Evolutionary conservation across 2,113 vertebrate genomes (phyloP).

Genomic region (Balaeniceps rex): DNA sequence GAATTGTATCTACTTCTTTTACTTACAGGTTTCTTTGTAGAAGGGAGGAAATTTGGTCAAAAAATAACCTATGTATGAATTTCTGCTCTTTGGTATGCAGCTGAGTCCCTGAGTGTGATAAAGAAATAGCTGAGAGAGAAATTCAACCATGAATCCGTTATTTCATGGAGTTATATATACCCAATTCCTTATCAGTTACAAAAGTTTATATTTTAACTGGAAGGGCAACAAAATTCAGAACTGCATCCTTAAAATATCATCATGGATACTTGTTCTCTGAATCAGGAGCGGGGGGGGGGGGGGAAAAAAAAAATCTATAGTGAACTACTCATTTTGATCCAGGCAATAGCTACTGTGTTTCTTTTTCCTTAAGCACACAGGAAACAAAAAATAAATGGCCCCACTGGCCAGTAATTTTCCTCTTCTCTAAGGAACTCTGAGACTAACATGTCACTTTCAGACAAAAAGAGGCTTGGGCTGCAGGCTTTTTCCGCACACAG

Average conservation of each 20-base stretch:
- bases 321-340: not conserved
- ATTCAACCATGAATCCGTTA: not conserved
- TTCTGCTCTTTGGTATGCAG: not conserved
- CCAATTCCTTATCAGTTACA: not conserved
- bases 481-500: not conserved
- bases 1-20: not conserved
- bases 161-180: not conserved
- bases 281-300: not conserved
- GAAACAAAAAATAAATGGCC: not conserved
- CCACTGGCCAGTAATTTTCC: not conserved
- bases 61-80: not conserved
- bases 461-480: not conserved
- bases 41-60: not conserved
- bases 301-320: too few relatives aligned
- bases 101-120: not conserved
- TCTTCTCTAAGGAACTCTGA: not conserved
- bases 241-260: not conserved
- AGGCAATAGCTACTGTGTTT: not conserved
- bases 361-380: not conserved
- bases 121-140: not conserved
- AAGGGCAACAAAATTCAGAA: not conserved
- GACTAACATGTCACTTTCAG: not conserved
- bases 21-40: not conserved
- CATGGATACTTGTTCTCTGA: not conserved
- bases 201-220: not conserved